A percentile compares a stretch with the other conserved stretches of the same genome.
phyloP scores from a whole-genome alignment of 1,140 invertebrate genomes.

The Magallana gigas region DNA sequence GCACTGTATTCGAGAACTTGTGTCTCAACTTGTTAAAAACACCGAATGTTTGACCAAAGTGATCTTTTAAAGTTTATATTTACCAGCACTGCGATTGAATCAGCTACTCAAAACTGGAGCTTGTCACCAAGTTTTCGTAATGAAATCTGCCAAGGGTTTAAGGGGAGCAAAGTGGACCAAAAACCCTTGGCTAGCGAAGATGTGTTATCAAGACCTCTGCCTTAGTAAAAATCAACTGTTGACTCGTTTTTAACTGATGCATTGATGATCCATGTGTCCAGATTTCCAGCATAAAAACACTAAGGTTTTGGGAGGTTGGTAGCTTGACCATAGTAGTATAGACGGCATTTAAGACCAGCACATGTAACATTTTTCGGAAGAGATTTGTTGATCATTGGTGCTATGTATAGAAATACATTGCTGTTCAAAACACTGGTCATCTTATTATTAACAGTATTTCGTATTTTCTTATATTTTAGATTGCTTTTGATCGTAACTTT shows the following conservation, averaged over 20 bases:
- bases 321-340: not conserved
- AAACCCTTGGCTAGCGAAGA: too few species aligned
- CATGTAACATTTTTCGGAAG: constrained; percentile 23
- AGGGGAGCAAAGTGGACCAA: too few species aligned
- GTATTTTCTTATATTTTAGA: constrained; percentile 11
- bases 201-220: too few species aligned
- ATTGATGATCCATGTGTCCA: not conserved
- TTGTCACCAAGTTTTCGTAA: too few species aligned
- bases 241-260: not conserved
- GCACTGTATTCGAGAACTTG: too few species aligned
- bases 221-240: too few species aligned
- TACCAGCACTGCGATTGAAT: too few species aligned
- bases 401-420: not conserved
- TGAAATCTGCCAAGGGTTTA: too few species aligned
- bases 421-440: not conserved
- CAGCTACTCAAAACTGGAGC: too few species aligned
- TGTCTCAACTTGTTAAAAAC: too few species aligned
- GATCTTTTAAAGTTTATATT: too few species aligned
- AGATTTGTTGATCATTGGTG: not conserved
- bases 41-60: too few species aligned
- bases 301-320: not conserved
- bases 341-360: constrained; percentile 7
- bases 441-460: not conserved
- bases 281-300: constrained; percentile 19
- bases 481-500: not conserved